phyloP scores from a whole-genome alignment of 37 sponge, comb jelly and placozoan species.

The Agelas oroides region DNA sequence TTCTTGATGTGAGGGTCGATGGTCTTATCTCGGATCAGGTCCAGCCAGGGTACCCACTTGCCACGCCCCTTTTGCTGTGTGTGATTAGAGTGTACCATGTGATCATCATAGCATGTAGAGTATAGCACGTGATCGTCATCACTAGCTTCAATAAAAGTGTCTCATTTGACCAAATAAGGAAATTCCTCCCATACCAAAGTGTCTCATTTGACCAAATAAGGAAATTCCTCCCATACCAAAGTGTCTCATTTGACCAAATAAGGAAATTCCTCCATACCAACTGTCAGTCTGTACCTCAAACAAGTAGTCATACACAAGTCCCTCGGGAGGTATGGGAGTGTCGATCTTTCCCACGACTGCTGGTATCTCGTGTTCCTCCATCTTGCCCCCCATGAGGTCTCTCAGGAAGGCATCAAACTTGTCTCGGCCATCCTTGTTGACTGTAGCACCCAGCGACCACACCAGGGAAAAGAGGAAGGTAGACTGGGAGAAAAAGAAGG shows the following conservation, averaged over 20 bases:
- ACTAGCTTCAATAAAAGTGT: too few species aligned
- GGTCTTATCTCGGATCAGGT: constrained; percentile 71
- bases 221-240: too few species aligned
- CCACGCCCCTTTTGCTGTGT: constrained; percentile 83
- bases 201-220: too few species aligned
- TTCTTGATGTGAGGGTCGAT: constrained; percentile 73
- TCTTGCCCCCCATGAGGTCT: constrained; percentile 80
- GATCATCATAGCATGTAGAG: not conserved
- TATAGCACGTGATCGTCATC: too few species aligned
- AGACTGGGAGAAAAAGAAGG: constrained; percentile 38
- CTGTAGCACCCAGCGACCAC: constrained; percentile 93
- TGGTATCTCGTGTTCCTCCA: constrained; percentile 54
- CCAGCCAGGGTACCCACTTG: constrained; percentile 97
- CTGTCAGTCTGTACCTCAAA: constrained; percentile 95
- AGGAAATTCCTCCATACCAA: too few species aligned
- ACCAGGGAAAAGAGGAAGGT: constrained; percentile 84
- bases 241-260: too few species aligned
- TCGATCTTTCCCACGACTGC: constrained; percentile 88
- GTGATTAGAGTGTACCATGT: too few species aligned
- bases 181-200: too few species aligned
- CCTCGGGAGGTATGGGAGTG: constrained; percentile 88
- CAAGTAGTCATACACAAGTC: constrained; percentile 91
- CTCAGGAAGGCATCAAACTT: constrained; percentile 87
- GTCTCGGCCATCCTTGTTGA: constrained; percentile 78
- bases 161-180: too few species aligned